A percentile compares a stretch with the other conserved stretches of the same genome.
These are phyloP conservation scores for Glossophaga mutica DNA, from an alignment of 2,797 vertebrate species.

Conservation along the genomic window DNA sequence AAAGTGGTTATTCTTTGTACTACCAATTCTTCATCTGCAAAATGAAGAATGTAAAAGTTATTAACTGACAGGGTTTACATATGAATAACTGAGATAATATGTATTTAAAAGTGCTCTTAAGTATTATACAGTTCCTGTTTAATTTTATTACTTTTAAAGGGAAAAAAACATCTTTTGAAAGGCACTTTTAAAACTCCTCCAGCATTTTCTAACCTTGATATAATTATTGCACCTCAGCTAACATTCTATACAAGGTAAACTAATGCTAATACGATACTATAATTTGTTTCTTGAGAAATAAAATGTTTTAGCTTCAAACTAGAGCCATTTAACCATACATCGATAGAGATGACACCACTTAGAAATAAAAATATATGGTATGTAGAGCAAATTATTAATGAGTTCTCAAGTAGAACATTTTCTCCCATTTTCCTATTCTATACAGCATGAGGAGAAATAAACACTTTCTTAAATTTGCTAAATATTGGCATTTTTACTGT, in stretches of 20 bases:
- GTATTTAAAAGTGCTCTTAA: neutral
- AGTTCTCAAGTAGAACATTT: neutral
- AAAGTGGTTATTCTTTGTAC: neutral
- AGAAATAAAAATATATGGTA: neutral
- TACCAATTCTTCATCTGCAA: conserved; percentile 14
- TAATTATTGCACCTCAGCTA: neutral
- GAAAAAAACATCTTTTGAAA: neutral
- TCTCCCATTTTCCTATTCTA: neutral
- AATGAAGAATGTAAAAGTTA: neutral
- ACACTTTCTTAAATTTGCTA: neutral
- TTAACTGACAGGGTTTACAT: neutral
- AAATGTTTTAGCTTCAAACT: neutral
- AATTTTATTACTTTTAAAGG: neutral
- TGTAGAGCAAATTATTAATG: neutral
- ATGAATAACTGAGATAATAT: neutral
- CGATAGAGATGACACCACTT: neutral
- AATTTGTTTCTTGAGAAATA: neutral
- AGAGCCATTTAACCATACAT: neutral
- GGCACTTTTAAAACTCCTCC: neutral
- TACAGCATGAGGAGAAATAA: neutral
- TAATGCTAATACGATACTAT: neutral
- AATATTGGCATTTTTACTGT: neutral
- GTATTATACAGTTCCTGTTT: neutral
- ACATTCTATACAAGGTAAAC: neutral
- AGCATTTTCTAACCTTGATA: neutral